These are phyloP conservation scores for Pocillopora meandrina DNA, from an alignment of 92 coral and sea anemone species.

Conservation along the genomic window DNA sequence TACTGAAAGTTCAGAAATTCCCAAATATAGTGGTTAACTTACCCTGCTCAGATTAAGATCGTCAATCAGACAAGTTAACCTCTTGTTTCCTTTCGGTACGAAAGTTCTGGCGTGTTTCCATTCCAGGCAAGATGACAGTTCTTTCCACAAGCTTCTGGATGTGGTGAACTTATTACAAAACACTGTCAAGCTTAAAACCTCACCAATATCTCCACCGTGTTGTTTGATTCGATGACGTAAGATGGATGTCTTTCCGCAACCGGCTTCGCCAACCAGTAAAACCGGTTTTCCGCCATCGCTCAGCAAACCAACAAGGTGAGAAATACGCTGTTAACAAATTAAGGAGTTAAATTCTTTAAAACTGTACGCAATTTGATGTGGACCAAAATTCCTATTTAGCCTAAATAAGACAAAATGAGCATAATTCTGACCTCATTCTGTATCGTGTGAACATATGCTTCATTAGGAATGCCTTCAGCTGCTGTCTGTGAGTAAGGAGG, in stretches of 20 bases:
- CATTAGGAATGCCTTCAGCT: constrained; percentile 97
- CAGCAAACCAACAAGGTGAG: constrained; percentile 91
- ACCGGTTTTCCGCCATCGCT: constrained; percentile 97
- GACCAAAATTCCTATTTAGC: too few relatives aligned
- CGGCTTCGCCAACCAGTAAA: constrained; percentile 93
- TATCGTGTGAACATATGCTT: constrained; percentile 95
- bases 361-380: background rate
- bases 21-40: background rate
- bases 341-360: background rate
- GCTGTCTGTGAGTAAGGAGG: constrained; percentile 99
- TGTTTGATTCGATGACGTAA: constrained; percentile 88
- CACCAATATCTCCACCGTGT: constrained; percentile 97
- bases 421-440: constrained; percentile 78
- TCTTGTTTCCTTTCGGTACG: constrained; percentile 97
- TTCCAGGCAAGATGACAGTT: constrained; percentile 85
- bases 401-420: background rate
- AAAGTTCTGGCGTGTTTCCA: constrained; percentile 98
- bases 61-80: constrained; percentile 85
- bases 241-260: constrained; percentile 97
- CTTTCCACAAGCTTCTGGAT: constrained; percentile 86
- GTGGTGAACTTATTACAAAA: constrained; percentile 95
- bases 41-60: constrained; percentile 96
- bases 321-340: constrained; percentile 74
- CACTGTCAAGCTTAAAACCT: constrained; percentile 82
- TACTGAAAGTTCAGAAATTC: background rate